phyloP scores from a whole-genome alignment of 2,113 vertebrate genomes.

The Hiodon alosoides region DNA sequence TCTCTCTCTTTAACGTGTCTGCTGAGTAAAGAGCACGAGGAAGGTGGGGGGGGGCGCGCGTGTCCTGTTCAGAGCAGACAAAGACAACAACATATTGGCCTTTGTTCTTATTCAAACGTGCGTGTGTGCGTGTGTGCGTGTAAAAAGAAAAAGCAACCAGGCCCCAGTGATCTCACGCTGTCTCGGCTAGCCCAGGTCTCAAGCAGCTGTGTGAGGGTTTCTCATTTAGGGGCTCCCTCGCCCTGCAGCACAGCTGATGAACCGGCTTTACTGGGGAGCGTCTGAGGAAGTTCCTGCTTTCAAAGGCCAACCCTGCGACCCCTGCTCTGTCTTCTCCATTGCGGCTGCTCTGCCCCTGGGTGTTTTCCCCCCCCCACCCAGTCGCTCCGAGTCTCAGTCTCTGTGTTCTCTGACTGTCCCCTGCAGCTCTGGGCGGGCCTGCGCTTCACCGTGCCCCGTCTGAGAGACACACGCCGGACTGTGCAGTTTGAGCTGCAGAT shows the following conservation, averaged over 20 bases:
- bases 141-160: conserved; percentile 15
- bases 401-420: not conserved
- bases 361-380: not conserved
- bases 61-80: not conserved
- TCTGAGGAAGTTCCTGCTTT: not conserved
- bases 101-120: too few species aligned
- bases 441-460: conserved; percentile 77
- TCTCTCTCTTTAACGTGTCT: conserved; percentile 39
- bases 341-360: not conserved
- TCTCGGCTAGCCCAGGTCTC: conserved; percentile 26
- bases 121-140: too few species aligned
- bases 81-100: not conserved
- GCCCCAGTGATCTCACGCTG: not conserved
- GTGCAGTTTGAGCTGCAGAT: conserved; percentile 88
- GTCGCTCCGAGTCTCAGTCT: not conserved
- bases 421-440: conserved; percentile 66
- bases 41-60: not conserved
- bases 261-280: not conserved
- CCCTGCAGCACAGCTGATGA: not conserved
- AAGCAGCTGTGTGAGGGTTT: conserved; percentile 8
- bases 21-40: conserved; percentile 3
- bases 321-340: too few species aligned
- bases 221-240: too few species aligned
- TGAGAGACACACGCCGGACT: conserved; percentile 69
- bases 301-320: too few species aligned